phyloP scores from a whole-genome alignment of 2,888 invertebrate genomes.

The Amblyjoppa proteus region DNA sequence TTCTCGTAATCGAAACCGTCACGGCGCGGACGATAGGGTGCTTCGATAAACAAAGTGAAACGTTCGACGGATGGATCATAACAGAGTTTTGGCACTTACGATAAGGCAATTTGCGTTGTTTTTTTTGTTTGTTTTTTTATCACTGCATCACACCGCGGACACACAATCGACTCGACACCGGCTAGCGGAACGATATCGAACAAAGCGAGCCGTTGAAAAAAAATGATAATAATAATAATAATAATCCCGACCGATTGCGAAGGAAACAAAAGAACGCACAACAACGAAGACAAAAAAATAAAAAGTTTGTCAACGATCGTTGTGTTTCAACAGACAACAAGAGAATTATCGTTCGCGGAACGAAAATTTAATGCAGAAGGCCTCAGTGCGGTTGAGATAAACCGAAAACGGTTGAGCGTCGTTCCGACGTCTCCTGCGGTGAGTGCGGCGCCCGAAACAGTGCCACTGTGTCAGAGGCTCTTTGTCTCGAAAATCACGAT shows the following conservation, averaged over 20 bases:
- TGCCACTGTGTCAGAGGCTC: constrained; percentile 76
- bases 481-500: constrained; percentile 54
- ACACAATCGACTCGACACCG: constrained; percentile 18
- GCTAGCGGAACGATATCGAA: background rate
- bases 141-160: constrained; percentile 53
- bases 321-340: constrained; percentile 48
- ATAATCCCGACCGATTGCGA: background rate
- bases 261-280: background rate
- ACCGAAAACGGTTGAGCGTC: background rate
- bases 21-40: too few species aligned
- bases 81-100: constrained; percentile 47
- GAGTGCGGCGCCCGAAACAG: constrained; percentile 31
- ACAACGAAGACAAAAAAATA: background rate
- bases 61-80: too few species aligned
- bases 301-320: constrained; percentile 7
- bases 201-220: constrained; percentile 1
- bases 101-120: constrained; percentile 62
- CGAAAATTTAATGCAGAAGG: constrained; percentile 44
- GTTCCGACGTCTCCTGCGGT: background rate
- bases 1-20: too few species aligned
- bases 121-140: constrained; percentile 3
- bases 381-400: constrained; percentile 50
- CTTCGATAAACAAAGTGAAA: too few species aligned
- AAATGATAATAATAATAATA: background rate
- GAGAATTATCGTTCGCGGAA: constrained; percentile 14